Base-by-base conservation (phyloP, 2,888 invertebrate genomes). In the Arge pagana region DNA sequence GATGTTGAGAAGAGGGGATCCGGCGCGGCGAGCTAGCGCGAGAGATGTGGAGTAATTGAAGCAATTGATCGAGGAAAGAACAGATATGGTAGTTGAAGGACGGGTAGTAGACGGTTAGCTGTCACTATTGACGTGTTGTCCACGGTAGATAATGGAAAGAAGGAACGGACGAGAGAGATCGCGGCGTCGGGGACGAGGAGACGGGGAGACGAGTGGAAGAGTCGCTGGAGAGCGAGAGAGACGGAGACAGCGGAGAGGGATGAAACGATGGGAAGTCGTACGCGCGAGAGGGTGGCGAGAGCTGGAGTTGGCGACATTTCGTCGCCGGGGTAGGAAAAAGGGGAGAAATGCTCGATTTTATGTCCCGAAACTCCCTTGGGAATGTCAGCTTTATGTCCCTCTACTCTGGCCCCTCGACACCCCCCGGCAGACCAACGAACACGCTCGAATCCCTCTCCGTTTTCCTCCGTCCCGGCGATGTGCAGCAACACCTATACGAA, bases 291-390 rank as follows among this genome's bases (percentile, higher is more conserved):
- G n/a, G n/a, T n/a, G n/a, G n/a, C n/a, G n/a, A n/a, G n/a, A n/a
- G n/a, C n/a, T n/a, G n/a, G 65, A 68, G 60, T 61, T 63, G 42
- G 65, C 74, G 74, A 75, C 75, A 72, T 75, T 70, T 70, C 68
- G 74, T 68, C 75, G 75, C 75, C 74, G 64, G 39, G 49, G 55
- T n/a, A n/a, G n/a, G n/a, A 36, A 41, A 64, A 64, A 68, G 68
- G 65, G 63, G 66, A 52, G 62, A 43, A 43, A 63, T 53, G 66
- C 65, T 62, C 68, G 68, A 70, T 74, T 75, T 74, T 75, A 74
- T 75, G 74, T 71, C 68, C 71, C 71, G 73, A 71, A 71, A 71
- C 74, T 72, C 71, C 73, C 73, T 63, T 64, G 71, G 69, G 71
- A 71, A 64, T 62, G 59, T 60, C 64, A 56, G 69, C 65, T 72